Evolutionary conservation across 1,140 invertebrate genomes (phyloP), one percentile per base, ranked within the genome.

Genomic region (Danaus melanippus): DNA sequence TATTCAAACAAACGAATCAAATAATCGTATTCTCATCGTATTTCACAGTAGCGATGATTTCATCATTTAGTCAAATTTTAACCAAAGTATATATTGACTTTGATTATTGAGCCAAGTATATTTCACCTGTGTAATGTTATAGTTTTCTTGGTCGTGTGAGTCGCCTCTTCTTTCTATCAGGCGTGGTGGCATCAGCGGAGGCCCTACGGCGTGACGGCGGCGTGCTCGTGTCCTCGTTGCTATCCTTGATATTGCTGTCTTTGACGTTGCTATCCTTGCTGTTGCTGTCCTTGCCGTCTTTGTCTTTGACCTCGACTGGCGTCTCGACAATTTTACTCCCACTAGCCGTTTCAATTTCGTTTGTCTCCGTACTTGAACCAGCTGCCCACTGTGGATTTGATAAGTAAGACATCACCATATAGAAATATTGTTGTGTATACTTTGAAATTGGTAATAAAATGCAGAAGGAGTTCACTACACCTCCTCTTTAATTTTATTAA

Each of bases 81-180:
- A 32, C 21, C 6, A 7, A 32, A 32, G 21, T 32, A 32, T 21
- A n/a, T 32, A 32, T 32, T 32, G 7, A 32, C 21, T 32, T 32
- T 32, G 21, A 32, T 32, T 32, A 32, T 32, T 5, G 6, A 32
- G 21, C 21, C 21, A 32, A 32, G 21, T 32, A 32, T 32, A 5
- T 32, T 32, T 32, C 21, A 32, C 21, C 21, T 32, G 21, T 32
- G 6, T 32, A 32, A 32, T 32, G 50, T 83, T 73, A 84, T 12
- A 82, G 79, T 60, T 85, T 84, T 49, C 80, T 53, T 1, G 80
- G 80, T 39, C 82, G 65, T 5, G 82, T 85, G 60, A 85, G 76
- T 47, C 82, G 76, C 12, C 82, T 77, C 67, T 81, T 82, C 71
- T 85, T 85, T 56, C 82, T 69, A 15, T 85, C 79, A 46, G 82